Evolutionary conservation across 2,888 invertebrate species (phyloP), one percentile per base, ranked within the genome.

Genomic region (Bellardia bayeri): DNA sequence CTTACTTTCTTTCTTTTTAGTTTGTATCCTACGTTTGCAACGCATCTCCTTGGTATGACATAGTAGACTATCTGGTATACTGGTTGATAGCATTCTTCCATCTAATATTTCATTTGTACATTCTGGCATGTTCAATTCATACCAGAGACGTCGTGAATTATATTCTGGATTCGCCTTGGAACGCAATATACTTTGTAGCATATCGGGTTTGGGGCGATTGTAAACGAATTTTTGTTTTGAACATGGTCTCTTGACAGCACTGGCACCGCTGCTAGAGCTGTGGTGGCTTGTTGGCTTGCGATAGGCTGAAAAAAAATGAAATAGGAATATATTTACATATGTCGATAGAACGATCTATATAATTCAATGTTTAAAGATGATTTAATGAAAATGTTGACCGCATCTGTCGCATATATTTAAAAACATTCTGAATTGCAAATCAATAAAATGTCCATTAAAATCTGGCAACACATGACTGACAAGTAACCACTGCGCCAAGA

Each of bases 21-120:
- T 68, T 64, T 68, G 81, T 51, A 56, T 75, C 89, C 92, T 92
- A 83, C 92, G 92, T 64, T 92, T 92, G 42, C 94, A 94, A 85
- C 90, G 89, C 89, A 95, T 92, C 89, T 94, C 94, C 37, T 89
- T 90, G 1, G 92, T 91, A 40, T 92, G 90, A 66, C 90, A 90
- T 8, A 95, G 91, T 78, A 96, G 93, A 92, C 96, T 95, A 69
- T 95, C 95, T 0, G 96, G 96, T 75, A 96, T 91, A 2, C 95
- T 95, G 92, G 91, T 91, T 23, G 89, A 90, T n/a, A 96, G 95
- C 90, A 90, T 91, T 89, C 91, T 91, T 0, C 93, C 93, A 89
- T 93, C 91, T 51, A 93, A 91, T 33, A 93, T 89, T 42, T 90
- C 90, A 76, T 91, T 91, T 6, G 92, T 90, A 85, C 92, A 92